Conservation (phyloP, 2,888 invertebrate genomes). For the Sipha maydis region DNA sequence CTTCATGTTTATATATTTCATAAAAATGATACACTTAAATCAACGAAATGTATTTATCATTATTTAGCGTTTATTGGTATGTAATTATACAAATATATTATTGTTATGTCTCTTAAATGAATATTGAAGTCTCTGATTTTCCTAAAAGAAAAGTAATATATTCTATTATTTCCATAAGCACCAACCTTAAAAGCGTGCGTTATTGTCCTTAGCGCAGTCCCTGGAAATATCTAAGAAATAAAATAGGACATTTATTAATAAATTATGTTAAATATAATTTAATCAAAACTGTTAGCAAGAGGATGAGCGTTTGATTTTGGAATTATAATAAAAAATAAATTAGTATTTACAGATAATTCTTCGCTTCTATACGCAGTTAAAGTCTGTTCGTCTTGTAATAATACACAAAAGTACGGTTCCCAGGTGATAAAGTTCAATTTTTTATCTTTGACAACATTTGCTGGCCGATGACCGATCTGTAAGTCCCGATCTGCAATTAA, state of each 20-base stretch:
- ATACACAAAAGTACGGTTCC: conserved; percentile 84
- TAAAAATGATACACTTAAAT: not conserved
- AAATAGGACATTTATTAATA: conserved; percentile 44
- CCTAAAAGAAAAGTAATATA: not conserved
- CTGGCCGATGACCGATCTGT: conserved; percentile 70
- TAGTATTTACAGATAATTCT: conserved; percentile 78
- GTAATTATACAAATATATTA: not conserved
- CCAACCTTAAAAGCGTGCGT: conserved; percentile 62
- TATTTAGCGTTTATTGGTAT: not conserved
- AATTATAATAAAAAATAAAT: conserved; percentile 3
- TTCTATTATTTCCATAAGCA: conserved; percentile 56
- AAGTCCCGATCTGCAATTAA: conserved; percentile 66
- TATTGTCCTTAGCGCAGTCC: conserved; percentile 59
- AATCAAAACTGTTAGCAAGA: conserved; percentile 13
- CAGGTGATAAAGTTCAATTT: conserved; percentile 73
- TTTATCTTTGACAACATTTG: conserved; percentile 70
- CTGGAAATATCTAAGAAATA: conserved; percentile 57
- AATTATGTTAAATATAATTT: conserved; percentile 17
- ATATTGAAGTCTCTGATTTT: not conserved
- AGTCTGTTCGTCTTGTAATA: conserved; percentile 79
- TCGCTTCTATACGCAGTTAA: conserved; percentile 82
- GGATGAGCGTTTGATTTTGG: not conserved
- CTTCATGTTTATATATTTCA: not conserved
- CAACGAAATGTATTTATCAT: not conserved
- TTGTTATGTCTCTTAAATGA: not conserved